phyloP scores from a whole-genome alignment of 2,797 vertebrate genomes.

The Anguilla marmorata region DNA sequence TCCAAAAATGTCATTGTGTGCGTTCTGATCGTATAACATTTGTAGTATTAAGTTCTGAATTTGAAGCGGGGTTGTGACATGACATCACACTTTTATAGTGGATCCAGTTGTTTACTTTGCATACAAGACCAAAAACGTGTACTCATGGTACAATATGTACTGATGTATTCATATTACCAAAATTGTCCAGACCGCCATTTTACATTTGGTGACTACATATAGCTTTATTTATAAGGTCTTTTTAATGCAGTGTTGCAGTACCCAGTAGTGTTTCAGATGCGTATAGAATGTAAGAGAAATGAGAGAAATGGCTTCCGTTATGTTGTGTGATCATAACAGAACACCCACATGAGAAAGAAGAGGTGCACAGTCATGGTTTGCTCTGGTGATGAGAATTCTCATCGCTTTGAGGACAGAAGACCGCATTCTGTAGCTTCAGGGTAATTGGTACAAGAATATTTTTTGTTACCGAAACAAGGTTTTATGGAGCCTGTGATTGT shows the following conservation, averaged over 20 bases:
- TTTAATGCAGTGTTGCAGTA: neutral
- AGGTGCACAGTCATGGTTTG: neutral
- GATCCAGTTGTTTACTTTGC: neutral
- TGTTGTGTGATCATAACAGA: neutral
- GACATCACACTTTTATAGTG: neutral
- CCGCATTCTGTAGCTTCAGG: neutral
- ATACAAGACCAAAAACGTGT: neutral
- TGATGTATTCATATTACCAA: neutral
- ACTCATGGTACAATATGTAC: no score
- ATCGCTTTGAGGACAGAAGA: neutral
- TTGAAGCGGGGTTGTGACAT: neutral
- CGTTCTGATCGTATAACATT: neutral
- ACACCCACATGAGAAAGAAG: neutral
- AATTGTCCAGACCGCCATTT: neutral
- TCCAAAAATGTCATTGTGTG: neutral
- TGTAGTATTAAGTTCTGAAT: neutral
- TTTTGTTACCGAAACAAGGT: neutral
- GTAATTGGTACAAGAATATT: neutral
- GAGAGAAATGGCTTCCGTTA: neutral
- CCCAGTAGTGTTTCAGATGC: neutral
- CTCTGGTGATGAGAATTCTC: neutral
- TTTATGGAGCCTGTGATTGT: neutral
- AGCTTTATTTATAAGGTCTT: neutral
- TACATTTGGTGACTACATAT: neutral
- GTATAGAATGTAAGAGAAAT: neutral